phyloP scores from a whole-genome alignment of 2,888 invertebrate genomes.

The Blastobasis lacticolella region DNA sequence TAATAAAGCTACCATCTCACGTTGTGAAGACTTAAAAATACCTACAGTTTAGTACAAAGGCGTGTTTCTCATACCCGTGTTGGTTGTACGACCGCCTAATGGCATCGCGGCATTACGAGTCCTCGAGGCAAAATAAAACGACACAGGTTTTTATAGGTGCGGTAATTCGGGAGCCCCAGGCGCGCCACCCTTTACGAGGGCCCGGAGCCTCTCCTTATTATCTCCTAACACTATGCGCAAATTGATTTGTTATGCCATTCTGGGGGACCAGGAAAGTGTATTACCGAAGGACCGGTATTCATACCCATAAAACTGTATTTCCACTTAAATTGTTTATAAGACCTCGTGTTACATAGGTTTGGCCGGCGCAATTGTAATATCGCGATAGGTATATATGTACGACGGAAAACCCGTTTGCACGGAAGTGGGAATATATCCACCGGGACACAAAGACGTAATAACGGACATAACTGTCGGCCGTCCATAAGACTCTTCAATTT shows the following conservation, averaged over 20 bases:
- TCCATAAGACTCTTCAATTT: slow-evolving; percentile 3
- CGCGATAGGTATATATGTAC: no score
- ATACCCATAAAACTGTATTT: no score
- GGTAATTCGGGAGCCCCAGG: slow-evolving; percentile 22
- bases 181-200: slow-evolving; percentile 7
- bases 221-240: slow-evolving; percentile 21
- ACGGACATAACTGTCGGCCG: no score
- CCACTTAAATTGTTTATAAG: no score
- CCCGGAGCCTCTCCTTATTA: slow-evolving; percentile 15
- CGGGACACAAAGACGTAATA: no score
- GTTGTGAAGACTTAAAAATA: no score
- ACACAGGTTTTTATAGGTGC: slow-evolving; percentile 34
- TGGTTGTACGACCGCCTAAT: slow-evolving; percentile 15
- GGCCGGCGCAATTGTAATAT: no score
- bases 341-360: no score
- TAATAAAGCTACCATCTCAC: no score
- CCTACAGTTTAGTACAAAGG: no score
- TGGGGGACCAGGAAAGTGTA: background rate
- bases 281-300: slow-evolving; percentile 2
- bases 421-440: no score
- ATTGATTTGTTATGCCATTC: slow-evolving; percentile 22
- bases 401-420: no score
- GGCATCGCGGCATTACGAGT: slow-evolving; percentile 24
- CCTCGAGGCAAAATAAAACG: slow-evolving; percentile 33
- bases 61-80: background rate